Base-by-base conservation (phyloP, 2,113 vertebrate species). In the Rhineura floridana region DNA sequence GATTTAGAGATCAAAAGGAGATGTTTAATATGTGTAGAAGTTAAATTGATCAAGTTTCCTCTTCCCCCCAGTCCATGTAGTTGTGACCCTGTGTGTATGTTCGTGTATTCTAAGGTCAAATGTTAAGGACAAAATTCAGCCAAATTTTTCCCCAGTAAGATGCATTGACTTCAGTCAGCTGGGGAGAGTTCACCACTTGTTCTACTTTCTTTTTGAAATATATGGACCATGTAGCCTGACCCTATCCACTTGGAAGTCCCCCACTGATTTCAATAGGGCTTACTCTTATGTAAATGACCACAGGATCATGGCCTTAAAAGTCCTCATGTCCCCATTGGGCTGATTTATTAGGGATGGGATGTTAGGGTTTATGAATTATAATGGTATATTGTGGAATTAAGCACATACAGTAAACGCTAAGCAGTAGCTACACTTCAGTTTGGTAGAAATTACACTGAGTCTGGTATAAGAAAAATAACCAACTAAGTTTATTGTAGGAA, bases 1-100 rank as follows among this genome's bases (percentile, higher is more conserved):
- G 86, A 92, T 73, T 82, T 87, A 69, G 83, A 87, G 90, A 94
- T 94, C 87, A 93, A 92, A 59, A 91, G 87, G 86, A 90, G 91
- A 72, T 89, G 76, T 90, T 94, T 92, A 89, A 65, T 91, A 73
- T 81, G 75, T 59, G 79, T 63, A 44, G 77, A 91, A 85, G 88
- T 21, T 6, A 87, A 90, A 93, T 79, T 55, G 39, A 73, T 89
- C 91, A 17, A 89, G 89, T 46, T 88, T 72, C 55, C 23, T 25
- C 6, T 10, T 42, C 44, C 17, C 3, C 13, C 30, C 59, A 50
- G 9, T 11, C 33, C 42, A 65, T 65, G n/a, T 33, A 46, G 55
- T 33, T 67, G 44, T 36, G 84, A 9, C 19, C 42, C 23, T 21
- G 10, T 62, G 46, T 78, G 48, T 17, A 12, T 6, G 46, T 55